phyloP scores from a whole-genome alignment of 2,113 vertebrate species.

The Gambusia holbrooki region DNA sequence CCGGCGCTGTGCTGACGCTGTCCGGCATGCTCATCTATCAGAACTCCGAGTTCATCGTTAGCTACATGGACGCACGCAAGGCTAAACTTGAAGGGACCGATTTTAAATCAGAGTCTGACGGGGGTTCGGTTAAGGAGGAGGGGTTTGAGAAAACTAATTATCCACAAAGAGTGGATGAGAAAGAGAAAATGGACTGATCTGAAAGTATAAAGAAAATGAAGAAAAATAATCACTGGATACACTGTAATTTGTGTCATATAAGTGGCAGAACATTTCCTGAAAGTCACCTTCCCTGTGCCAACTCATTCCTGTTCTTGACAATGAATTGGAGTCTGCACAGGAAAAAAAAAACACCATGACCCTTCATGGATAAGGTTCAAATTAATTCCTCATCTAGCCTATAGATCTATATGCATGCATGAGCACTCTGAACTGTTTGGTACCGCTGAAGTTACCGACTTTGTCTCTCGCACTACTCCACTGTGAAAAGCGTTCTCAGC shows the following conservation, averaged over 20 bases:
- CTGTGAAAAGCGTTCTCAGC: conserved; percentile 63
- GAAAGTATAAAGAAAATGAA: conserved; percentile 20
- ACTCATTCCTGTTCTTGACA: conserved; percentile 48
- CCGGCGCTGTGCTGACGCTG: conserved; percentile 87
- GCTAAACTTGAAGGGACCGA: conserved; percentile 33
- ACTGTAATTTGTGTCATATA: conserved; percentile 7
- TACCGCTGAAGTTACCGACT: conserved; percentile 48
- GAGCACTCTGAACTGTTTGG: conserved; percentile 51
- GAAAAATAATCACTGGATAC: not conserved
- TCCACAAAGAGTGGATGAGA: conserved; percentile 29
- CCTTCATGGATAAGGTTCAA: not conserved
- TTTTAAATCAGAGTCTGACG: not conserved
- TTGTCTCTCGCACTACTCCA: conserved; percentile 53
- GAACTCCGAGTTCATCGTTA: conserved; percentile 85
- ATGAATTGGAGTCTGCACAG: conserved; percentile 21
- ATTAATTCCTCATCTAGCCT: conserved; percentile 31
- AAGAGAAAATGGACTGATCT: conserved; percentile 67
- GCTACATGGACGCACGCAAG: conserved; percentile 74
- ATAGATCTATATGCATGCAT: conserved; percentile 53
- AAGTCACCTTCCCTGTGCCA: conserved; percentile 60
- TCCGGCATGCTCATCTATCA: conserved; percentile 93
- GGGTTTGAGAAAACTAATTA: conserved; percentile 25
- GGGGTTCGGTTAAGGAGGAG: conserved; percentile 1
- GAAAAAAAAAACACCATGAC: conserved; percentile 42
- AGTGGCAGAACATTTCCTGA: conserved; percentile 25